Conservation (phyloP, 1,140 invertebrate genomes). For the Drosophila punjabiensis region DNA sequence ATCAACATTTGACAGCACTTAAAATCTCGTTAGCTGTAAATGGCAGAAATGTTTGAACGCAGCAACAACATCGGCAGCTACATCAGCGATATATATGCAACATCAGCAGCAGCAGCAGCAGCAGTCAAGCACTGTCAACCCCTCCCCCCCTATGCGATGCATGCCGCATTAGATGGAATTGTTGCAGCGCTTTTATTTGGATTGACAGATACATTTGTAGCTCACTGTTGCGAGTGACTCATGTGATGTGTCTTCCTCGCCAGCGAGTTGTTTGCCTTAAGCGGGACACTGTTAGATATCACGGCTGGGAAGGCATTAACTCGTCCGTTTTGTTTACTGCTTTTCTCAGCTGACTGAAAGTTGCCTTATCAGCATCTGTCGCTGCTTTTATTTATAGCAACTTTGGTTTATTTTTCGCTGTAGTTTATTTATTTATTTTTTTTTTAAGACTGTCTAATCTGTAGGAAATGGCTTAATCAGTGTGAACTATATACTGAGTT, state of each 20-base stretch:
- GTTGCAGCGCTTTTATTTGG: slow-evolving; percentile 43
- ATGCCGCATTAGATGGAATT: slow-evolving; percentile 46
- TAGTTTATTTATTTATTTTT: slow-evolving; percentile 9
- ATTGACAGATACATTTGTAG: slow-evolving; percentile 53
- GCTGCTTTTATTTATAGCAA: slow-evolving; percentile 18
- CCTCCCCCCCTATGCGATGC: slow-evolving; percentile 12
- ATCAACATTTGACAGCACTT: slow-evolving; percentile 55
- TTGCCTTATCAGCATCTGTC: slow-evolving; percentile 49
- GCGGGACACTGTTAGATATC: slow-evolving; percentile 12
- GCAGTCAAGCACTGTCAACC: slow-evolving; percentile 24
- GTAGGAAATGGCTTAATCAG: slow-evolving; percentile 22
- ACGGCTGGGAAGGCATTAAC: slow-evolving; percentile 2
- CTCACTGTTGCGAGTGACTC: slow-evolving; percentile 25
- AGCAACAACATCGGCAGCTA: slow-evolving; percentile 19
- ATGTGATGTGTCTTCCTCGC: slow-evolving; percentile 4
- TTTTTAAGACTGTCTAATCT: slow-evolving; percentile 16
- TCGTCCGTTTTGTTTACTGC: slow-evolving; percentile 23
- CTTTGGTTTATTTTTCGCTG: slow-evolving; percentile 5
- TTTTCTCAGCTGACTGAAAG: slow-evolving; percentile 10
- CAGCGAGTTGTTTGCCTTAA: slow-evolving; percentile 8
- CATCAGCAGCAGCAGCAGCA: slow-evolving; percentile 23
- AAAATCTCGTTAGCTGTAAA: slow-evolving; percentile 57
- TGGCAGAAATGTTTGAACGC: slow-evolving; percentile 44
- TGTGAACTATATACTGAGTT: slow-evolving; percentile 26
- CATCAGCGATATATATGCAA: slow-evolving; percentile 4